Conservation (phyloP, 2,888 invertebrate genomes). For the Leptopilina drosophilae region DNA sequence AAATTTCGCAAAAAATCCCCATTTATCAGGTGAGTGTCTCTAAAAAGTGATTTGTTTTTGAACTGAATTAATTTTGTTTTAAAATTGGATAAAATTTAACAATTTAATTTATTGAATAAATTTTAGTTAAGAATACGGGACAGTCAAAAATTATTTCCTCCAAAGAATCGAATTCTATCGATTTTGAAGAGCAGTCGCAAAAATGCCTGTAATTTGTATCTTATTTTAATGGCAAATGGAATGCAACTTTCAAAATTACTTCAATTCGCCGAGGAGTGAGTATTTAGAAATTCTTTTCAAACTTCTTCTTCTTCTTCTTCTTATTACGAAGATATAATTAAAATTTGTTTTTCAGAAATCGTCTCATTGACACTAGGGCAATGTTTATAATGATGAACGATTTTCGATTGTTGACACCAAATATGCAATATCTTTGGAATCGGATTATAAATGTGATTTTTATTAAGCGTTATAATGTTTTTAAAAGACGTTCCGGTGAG, state of each 20-base stretch:
- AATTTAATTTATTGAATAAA: not conserved
- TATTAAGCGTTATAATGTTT: conserved; percentile 79
- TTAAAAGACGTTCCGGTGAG: conserved; percentile 62
- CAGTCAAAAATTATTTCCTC: conserved; percentile 67
- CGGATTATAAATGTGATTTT: conserved; percentile 87
- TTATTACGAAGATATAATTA: not conserved
- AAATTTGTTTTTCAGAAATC: conserved; percentile 78
- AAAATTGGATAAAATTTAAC: no score
- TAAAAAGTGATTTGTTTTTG: no score
- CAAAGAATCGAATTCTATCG: conserved; percentile 56
- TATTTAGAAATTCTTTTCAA: not conserved
- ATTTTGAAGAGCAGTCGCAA: conserved; percentile 74
- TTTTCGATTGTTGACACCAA: conserved; percentile 81
- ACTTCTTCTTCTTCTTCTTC: no score
- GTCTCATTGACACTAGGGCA: conserved; percentile 84
- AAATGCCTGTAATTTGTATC: conserved; percentile 84
- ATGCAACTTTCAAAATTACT: conserved; percentile 83
- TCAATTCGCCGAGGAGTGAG: conserved; percentile 84
- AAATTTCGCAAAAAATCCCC: conserved; percentile 53
- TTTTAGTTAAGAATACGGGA: conserved; percentile 67
- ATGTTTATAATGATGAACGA: conserved; percentile 86
- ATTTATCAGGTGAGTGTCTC: conserved; percentile 61
- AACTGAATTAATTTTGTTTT: no score
- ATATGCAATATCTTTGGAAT: conserved; percentile 86
- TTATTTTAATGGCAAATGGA: conserved; percentile 86